These are phyloP conservation scores for Mastomys natalensis DNA, from an alignment of 2,113 vertebrate species.

Conservation along the genomic window DNA sequence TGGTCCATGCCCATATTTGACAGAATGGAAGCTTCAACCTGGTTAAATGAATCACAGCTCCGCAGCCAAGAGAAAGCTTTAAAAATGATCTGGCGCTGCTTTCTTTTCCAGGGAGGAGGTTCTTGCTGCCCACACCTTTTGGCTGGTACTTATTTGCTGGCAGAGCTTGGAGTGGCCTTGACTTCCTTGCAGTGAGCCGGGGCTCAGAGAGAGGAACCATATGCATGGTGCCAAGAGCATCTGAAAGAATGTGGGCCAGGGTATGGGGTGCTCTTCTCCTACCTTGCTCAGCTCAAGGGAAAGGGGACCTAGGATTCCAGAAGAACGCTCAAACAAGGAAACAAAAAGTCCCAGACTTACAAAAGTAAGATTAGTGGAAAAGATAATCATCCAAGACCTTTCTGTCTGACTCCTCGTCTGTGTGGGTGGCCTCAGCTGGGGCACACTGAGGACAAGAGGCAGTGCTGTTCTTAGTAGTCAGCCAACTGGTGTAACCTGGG, in stretches of 20 bases:
- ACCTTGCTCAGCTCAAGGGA: background rate
- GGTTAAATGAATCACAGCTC: background rate
- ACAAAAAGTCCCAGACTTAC: rapidly evolving
- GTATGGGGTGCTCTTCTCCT: background rate
- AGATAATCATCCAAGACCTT: background rate
- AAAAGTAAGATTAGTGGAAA: background rate
- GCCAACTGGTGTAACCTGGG: background rate
- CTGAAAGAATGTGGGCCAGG: background rate
- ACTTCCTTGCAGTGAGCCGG: background rate
- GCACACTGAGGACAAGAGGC: background rate
- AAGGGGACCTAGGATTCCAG: background rate
- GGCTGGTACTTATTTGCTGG: background rate
- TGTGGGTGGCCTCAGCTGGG: background rate
- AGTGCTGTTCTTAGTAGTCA: background rate
- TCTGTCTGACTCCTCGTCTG: background rate
- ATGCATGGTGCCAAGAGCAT: background rate
- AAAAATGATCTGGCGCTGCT: background rate
- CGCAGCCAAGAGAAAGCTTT: background rate
- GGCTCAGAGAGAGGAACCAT: background rate
- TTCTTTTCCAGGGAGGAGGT: background rate
- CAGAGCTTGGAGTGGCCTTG: background rate
- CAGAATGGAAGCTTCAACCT: background rate
- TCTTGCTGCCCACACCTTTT: background rate
- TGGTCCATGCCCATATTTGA: background rate
- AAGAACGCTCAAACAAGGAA: background rate